A percentile compares a stretch with the other conserved stretches of the same genome.
Conservation (phyloP, 1,140 invertebrate species). For the Nebria ingens region DNA sequence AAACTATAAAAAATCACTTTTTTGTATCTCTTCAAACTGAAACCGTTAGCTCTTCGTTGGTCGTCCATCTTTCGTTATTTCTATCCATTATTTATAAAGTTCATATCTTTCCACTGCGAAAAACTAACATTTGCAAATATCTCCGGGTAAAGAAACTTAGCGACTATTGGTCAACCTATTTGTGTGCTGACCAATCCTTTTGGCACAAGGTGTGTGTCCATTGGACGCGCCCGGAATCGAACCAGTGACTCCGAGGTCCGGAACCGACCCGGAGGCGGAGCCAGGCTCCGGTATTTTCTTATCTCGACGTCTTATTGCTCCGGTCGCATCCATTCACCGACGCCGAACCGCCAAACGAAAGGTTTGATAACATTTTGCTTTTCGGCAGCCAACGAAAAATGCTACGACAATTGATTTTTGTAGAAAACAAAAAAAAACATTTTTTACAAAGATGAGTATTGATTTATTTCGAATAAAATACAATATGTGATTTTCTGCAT, state of each 20-base stretch:
- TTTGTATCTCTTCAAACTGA: too few species aligned
- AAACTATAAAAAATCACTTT: too few species aligned
- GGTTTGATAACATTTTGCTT: conserved; percentile 9
- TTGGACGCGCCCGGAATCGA: conserved; percentile 20
- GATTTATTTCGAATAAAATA: too few species aligned
- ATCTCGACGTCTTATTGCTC: conserved; percentile 26
- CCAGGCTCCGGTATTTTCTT: conserved; percentile 22
- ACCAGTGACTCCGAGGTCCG: conserved; percentile 17
- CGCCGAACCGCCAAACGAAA: conserved; percentile 7
- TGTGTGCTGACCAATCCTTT: conserved; percentile 23
- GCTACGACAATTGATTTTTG: conserved; percentile 7
- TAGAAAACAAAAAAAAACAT: too few species aligned
- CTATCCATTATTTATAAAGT: conserved; percentile 29
- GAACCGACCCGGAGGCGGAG: conserved; percentile 18
- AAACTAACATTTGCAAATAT: neutral
- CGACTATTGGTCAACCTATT: conserved; percentile 23
- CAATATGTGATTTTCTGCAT: too few species aligned
- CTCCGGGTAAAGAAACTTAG: conserved; percentile 21
- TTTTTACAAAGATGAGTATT: too few species aligned
- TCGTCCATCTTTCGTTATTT: conserved; percentile 15
- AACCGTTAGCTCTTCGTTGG: neutral
- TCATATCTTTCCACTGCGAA: neutral
- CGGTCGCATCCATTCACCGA: conserved; percentile 24
- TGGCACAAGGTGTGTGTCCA: conserved; percentile 17
- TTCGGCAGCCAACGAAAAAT: neutral